These are phyloP conservation scores for Oreochromis spilurus DNA, from an alignment of 2,113 vertebrate genomes.

Conservation along the genomic window DNA sequence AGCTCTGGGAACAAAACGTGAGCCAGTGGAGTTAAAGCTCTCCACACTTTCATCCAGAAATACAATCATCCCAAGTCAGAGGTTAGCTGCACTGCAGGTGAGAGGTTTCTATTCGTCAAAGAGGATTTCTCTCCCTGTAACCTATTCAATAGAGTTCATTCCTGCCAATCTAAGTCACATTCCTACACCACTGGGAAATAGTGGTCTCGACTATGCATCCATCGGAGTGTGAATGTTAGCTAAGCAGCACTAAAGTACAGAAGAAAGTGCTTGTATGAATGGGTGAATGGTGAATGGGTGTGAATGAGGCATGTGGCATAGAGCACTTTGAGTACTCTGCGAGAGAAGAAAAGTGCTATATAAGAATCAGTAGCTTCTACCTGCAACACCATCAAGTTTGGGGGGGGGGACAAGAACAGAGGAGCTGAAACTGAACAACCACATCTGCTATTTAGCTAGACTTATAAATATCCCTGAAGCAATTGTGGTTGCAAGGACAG, in stretches of 20 bases:
- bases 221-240: not conserved
- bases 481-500: too few species aligned
- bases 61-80: not conserved
- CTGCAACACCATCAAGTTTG: too few species aligned
- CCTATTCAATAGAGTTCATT: conserved; percentile 26
- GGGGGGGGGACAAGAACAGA: too few species aligned
- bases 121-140: not conserved
- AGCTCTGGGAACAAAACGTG: not conserved
- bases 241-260: not conserved
- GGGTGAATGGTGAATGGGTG: not conserved
- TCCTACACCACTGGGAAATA: not conserved
- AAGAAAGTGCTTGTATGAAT: not conserved
- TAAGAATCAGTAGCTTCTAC: too few species aligned
- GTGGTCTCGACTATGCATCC: not conserved
- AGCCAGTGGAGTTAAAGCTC: not conserved
- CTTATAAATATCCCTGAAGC: too few species aligned
- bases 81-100: not conserved
- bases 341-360: too few species aligned
- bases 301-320: not conserved
- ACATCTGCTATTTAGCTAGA: too few species aligned
- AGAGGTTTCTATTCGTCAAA: not conserved
- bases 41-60: not conserved
- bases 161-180: conserved; percentile 4
- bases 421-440: too few species aligned
- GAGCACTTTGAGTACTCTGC: too few species aligned